phyloP scores from a whole-genome alignment of 1,140 invertebrate species.

The Schmidtea mediterranea region DNA sequence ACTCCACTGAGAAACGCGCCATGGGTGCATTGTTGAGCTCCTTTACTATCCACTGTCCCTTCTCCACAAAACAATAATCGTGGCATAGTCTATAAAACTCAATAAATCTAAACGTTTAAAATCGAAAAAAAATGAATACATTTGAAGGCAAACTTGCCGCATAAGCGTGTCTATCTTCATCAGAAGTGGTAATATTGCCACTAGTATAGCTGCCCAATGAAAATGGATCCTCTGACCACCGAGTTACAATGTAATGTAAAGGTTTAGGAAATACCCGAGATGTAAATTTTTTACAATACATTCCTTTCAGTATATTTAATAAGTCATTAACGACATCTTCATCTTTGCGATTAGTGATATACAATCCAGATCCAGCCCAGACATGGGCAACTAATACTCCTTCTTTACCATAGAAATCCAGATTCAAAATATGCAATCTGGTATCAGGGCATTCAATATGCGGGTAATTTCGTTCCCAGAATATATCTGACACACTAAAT shows the following conservation, averaged over 20 bases:
- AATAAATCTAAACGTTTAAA: neutral
- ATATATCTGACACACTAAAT: neutral
- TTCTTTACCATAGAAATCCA: slow-evolving; percentile 2
- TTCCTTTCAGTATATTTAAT: neutral
- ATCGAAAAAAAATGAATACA: neutral
- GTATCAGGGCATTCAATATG: slow-evolving; percentile 5
- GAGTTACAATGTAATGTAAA: neutral
- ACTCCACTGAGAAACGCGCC: slow-evolving; percentile 4
- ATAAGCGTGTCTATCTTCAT: neutral
- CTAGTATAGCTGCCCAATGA: neutral
- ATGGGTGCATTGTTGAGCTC: slow-evolving; percentile 6
- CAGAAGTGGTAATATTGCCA: neutral
- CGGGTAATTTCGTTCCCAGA: slow-evolving; percentile 4
- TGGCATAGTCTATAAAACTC: neutral
- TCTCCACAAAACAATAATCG: slow-evolving; percentile 3
- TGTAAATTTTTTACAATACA: neutral
- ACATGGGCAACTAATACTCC: slow-evolving; percentile 1
- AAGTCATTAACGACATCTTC: slow-evolving; percentile 1
- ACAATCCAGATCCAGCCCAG: neutral
- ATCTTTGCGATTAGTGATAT: neutral
- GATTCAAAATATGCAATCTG: slow-evolving; percentile 1
- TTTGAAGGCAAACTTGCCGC: neutral
- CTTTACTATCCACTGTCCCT: slow-evolving; percentile 1
- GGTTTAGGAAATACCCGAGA: neutral
- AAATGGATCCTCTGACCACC: slow-evolving; percentile 6